Evolutionary conservation across 1,140 invertebrate genomes (phyloP).

Genomic region (Ganaspis sp.): DNA sequence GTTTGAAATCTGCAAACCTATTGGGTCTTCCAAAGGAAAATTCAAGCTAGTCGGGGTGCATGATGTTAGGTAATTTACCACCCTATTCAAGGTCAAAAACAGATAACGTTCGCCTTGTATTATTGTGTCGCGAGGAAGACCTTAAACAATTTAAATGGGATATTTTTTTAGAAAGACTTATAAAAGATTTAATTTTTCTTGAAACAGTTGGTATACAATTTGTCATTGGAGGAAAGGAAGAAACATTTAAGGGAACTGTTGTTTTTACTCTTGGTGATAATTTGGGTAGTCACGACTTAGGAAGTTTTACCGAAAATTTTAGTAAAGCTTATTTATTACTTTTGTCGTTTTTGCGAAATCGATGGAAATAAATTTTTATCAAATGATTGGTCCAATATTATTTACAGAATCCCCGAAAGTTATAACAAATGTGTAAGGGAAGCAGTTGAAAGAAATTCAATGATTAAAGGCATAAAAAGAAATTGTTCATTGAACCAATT

Average conservation of each 20-base stretch:
- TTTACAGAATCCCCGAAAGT: background rate
- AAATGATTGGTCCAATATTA: background rate
- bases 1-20: background rate
- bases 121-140: background rate
- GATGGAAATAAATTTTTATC: background rate
- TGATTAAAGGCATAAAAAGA: background rate
- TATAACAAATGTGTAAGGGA: background rate
- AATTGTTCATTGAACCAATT: background rate
- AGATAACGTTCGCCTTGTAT: background rate
- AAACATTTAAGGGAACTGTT: background rate
- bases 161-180: background rate
- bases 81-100: background rate
- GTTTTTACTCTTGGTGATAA: background rate
- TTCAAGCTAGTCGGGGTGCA: background rate
- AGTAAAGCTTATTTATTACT: background rate
- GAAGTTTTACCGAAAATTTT: background rate
- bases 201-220: background rate
- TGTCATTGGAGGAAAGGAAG: background rate
- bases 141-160: background rate
- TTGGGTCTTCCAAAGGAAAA: background rate
- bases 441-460: background rate
- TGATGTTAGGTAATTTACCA: background rate
- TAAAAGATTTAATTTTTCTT: background rate
- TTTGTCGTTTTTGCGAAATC: constrained; percentile 5
- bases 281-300: background rate